Evolutionary conservation across 2,888 invertebrate genomes (phyloP).

Genomic region (Limnephilus lunatus): DNA sequence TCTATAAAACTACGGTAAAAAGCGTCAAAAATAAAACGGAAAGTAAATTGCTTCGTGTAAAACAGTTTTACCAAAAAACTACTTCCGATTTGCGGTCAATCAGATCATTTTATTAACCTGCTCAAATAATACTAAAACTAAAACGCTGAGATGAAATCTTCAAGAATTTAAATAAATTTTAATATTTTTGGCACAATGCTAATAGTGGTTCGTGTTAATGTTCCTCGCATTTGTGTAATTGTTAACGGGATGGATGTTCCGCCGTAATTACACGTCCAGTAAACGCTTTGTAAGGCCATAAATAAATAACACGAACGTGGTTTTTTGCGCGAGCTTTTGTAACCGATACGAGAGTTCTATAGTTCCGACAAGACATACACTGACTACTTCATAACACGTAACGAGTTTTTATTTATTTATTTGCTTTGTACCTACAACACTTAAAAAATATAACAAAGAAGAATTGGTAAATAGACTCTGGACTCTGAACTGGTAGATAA

Average conservation of each 20-base stretch:
- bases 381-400: neutral
- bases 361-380: neutral
- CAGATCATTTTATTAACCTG: neutral
- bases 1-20: neutral
- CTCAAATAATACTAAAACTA: neutral
- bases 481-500: neutral
- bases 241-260: neutral
- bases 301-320: neutral
- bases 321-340: neutral
- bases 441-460: neutral
- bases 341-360: neutral
- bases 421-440: neutral
- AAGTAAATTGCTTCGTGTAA: slow-evolving; percentile 5
- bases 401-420: neutral
- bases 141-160: neutral
- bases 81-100: neutral
- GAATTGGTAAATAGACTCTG: neutral
- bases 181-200: neutral
- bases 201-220: neutral
- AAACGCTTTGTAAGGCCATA: neutral
- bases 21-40: slow-evolving; percentile 15
- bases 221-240: neutral
- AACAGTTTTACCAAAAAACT: neutral
- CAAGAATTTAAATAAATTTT: neutral
- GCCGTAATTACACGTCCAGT: slow-evolving; percentile 10